Evolutionary conservation across 2,797 vertebrate genomes (phyloP).

Genomic region (Pelochelys cantorii): DNA sequence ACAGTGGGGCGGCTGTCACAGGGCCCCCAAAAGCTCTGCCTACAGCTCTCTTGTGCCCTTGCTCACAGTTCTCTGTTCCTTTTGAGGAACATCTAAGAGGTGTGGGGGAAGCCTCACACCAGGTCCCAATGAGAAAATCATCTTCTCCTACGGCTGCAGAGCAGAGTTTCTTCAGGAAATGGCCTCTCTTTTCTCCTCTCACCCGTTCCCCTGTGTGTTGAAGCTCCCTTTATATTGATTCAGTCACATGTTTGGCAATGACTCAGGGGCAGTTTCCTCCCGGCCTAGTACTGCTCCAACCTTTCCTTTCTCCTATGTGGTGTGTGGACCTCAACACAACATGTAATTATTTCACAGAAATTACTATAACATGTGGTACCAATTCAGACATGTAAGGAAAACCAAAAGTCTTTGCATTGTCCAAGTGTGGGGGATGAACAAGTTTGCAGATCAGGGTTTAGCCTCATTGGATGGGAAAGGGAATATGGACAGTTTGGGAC

Average conservation of each 20-base stretch:
- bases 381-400: not conserved
- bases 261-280: not conserved
- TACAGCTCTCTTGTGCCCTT: not conserved
- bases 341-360: not conserved
- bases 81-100: not conserved
- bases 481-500: not conserved
- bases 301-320: not conserved
- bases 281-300: too few species aligned
- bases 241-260: not conserved
- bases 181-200: not conserved
- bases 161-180: not conserved
- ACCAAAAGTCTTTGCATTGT: not conserved
- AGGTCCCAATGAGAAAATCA: not conserved
- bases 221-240: not conserved
- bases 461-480: not conserved
- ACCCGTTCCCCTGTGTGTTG: not conserved
- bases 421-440: rapidly evolving
- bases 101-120: not conserved
- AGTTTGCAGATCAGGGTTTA: not conserved
- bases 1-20: too few species aligned
- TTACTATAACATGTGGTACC: not conserved
- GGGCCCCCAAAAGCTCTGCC: not conserved
- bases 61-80: not conserved
- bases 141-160: not conserved
- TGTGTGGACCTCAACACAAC: not conserved